Percentiles rank a stretch among this genome's conserved stretches.
These are phyloP conservation scores for Phanerotoma sp. DNA, from an alignment of 2,888 invertebrate species.

Conservation along the genomic window DNA sequence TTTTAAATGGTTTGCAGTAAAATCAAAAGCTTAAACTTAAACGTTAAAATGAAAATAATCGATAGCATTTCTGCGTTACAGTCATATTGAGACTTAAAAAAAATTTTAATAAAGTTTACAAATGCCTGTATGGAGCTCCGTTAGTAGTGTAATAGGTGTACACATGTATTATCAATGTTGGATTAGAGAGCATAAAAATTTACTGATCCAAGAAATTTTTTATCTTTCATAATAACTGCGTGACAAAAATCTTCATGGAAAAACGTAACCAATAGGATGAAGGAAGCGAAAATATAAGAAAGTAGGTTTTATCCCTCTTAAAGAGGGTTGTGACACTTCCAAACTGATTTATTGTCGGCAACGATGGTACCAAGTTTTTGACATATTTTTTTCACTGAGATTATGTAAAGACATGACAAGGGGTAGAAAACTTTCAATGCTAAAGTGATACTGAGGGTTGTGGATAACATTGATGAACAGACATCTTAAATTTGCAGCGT, in stretches of 20 bases:
- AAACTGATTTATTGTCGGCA: slow-evolving; percentile 23
- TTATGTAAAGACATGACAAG: slow-evolving; percentile 6
- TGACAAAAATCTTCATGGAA: slow-evolving; percentile 16
- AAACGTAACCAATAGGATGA: slow-evolving; percentile 3
- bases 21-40: too few species aligned
- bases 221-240: slow-evolving; percentile 7
- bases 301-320: slow-evolving; percentile 11
- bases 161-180: too few species aligned
- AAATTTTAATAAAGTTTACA: too few species aligned
- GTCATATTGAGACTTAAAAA: too few species aligned
- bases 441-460: not conserved
- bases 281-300: not conserved
- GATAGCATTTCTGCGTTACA: too few species aligned
- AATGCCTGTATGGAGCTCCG: too few species aligned
- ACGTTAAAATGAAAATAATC: too few species aligned
- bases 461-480: not conserved
- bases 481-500: slow-evolving; percentile 11
- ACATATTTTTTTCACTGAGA: slow-evolving; percentile 8
- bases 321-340: slow-evolving; percentile 14
- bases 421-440: not conserved
- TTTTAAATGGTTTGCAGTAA: too few species aligned
- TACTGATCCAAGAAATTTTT: too few species aligned
- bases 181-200: too few species aligned
- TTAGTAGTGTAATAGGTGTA: too few species aligned
- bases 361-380: not conserved